Percentiles rank a stretch among this genome's conserved stretches.
These are phyloP conservation scores for Drosophila imparisetae DNA, from an alignment of 2,888 invertebrate genomes.

Conservation along the genomic window DNA sequence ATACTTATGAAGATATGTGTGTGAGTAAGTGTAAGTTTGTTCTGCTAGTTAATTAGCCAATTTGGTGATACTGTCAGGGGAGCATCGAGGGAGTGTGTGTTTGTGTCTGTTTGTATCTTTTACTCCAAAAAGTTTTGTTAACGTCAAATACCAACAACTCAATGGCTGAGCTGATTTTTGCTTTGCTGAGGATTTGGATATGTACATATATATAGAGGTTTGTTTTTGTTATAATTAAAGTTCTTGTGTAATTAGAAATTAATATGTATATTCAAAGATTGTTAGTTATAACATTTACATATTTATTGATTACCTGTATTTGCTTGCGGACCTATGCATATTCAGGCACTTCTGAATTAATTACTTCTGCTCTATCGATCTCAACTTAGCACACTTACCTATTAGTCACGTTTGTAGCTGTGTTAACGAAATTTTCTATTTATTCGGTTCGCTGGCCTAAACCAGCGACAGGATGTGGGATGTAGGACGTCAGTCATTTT, in stretches of 20 bases:
- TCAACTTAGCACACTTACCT: neutral
- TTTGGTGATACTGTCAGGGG: conserved; percentile 51
- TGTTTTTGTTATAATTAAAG: conserved; percentile 8
- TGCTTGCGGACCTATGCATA: too few relatives aligned
- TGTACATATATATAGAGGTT: conserved; percentile 13
- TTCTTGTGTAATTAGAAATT: neutral
- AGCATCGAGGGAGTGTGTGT: conserved; percentile 13
- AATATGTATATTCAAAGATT: neutral
- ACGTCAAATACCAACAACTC: conserved; percentile 60
- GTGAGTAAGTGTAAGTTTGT: conserved; percentile 20
- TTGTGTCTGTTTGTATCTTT: conserved; percentile 13
- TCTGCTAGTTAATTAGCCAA: conserved; percentile 69
- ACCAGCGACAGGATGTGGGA: conserved; percentile 24
- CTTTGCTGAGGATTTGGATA: neutral
- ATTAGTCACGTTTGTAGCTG: conserved; percentile 4
- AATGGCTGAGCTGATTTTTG: conserved; percentile 42
- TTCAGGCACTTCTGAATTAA: neutral
- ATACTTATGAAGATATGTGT: conserved; percentile 3
- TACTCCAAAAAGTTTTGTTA: conserved; percentile 53
- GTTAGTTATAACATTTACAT: neutral
- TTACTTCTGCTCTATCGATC: neutral
- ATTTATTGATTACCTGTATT: neutral
- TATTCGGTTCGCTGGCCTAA: conserved; percentile 30
- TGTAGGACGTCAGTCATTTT: conserved; percentile 50
- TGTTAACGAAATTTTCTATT: conserved; percentile 50